Evolutionary conservation across 2,797 vertebrate species (phyloP), one percentile per base, ranked within the genome.

Genomic region (Danio tinwini): DNA sequence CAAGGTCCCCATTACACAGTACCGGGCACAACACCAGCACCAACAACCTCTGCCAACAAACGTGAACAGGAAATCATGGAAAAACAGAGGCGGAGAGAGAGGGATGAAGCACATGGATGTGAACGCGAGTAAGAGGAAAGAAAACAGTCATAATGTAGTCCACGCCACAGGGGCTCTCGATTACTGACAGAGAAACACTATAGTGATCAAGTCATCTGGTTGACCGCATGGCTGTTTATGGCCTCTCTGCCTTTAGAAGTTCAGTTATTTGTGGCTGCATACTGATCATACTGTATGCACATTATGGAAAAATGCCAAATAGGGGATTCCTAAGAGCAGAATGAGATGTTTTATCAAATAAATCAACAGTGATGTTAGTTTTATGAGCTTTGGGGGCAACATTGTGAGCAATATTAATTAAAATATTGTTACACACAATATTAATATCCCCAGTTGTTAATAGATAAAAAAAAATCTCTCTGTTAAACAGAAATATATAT

Each of bases 1-100:
- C 63, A 64, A 85, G 80, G 81, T 87, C 80, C 78, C 85, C 84
- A 89, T 88, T 87, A 89, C 87, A 87, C 84, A 87, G 82, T 29
- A 84, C 50, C 63, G 84, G 86, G 85, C 84, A 86, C 55, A 63
- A 75, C 76, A 78, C 86, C 84, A 88, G 63, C 65, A 50, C 68
- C 44, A 76, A 62, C 63, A 58, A 74, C 61, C 59, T 53, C 72
- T 56, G 80, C 86, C 84, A 89, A 82, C 58, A 78, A 74, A 85
- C 47, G 71, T 70, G 82, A 87, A 86, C 49, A 79, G 85, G 45
- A 86, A 85, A 86, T 74, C 65, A 78, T 76, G 75, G 82, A 86
- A 85, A 87, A 81, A 84, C 74, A 75, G 85, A 76, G 78, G 64
- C 68, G 71, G 76, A 29, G 42, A 68, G 70, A 69, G 59, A 50